phyloP scores from a whole-genome alignment of 2,113 vertebrate species.

The Burhinus bistriatus region DNA sequence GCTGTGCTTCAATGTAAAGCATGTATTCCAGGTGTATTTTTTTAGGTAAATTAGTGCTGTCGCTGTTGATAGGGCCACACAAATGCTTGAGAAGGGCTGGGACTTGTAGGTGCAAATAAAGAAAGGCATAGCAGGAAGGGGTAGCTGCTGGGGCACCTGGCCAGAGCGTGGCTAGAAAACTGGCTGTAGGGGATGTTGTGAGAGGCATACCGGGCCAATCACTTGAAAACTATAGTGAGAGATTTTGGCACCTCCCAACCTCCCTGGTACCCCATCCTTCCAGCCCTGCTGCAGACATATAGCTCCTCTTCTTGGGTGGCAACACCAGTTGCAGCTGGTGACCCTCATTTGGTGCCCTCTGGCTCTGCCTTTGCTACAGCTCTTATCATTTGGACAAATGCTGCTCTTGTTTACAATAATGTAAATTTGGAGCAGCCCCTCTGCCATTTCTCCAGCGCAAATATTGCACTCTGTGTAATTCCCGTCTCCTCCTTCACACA shows the following conservation, averaged over 20 bases:
- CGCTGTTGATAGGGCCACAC: background rate
- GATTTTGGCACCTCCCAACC: background rate
- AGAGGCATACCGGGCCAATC: background rate
- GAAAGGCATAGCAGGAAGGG: background rate
- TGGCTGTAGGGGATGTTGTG: too few species aligned
- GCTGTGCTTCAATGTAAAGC: background rate
- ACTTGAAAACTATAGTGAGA: rapidly evolving
- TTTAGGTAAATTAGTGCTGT: background rate
- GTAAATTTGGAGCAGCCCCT: background rate
- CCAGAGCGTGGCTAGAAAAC: background rate
- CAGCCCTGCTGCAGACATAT: background rate
- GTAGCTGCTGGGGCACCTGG: background rate
- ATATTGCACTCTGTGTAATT: background rate
- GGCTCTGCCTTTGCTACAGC: background rate
- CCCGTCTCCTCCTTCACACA: background rate
- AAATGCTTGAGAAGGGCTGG: background rate
- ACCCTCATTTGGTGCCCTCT: background rate
- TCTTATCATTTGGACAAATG: background rate
- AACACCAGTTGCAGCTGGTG: background rate
- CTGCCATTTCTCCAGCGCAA: background rate
- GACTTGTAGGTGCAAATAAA: background rate
- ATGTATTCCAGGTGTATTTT: background rate
- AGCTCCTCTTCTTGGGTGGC: slow-evolving; percentile 5
- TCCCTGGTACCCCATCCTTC: background rate
- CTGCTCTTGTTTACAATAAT: background rate